Conservation (phyloP, 2,113 vertebrate species). For the Sander lucioperca region DNA sequence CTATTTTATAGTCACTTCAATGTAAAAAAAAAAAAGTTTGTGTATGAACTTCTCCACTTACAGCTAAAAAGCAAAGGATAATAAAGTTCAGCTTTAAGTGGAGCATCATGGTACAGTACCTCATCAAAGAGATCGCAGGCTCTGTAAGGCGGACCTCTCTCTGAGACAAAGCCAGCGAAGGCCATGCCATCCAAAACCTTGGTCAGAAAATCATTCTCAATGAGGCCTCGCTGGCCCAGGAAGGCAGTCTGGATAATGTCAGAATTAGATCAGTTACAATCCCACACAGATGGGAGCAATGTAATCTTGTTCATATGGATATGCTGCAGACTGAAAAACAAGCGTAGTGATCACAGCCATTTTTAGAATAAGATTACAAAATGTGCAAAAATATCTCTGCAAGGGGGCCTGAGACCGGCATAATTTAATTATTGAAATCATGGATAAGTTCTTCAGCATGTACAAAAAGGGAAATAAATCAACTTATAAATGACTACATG, state of each 20-base stretch:
- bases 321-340: slow-evolving; percentile 50
- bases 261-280: slow-evolving; percentile 69
- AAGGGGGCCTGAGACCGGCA: slow-evolving; percentile 20
- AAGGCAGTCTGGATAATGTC: slow-evolving; percentile 91
- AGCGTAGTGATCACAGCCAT: slow-evolving; percentile 34
- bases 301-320: slow-evolving; percentile 47
- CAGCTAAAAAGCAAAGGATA: not conserved
- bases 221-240: slow-evolving; percentile 94
- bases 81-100: slow-evolving; percentile 5
- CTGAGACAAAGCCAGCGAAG: slow-evolving; percentile 98
- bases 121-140: slow-evolving; percentile 98
- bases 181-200: slow-evolving; percentile 99
- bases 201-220: slow-evolving; percentile 97
- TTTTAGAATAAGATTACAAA: slow-evolving; percentile 49
- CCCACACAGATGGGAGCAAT: slow-evolving; percentile 58
- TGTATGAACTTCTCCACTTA: not conserved
- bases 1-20: not conserved
- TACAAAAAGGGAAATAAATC: slow-evolving; percentile 50
- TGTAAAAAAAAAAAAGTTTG: not conserved
- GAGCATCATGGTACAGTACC: slow-evolving; percentile 80
- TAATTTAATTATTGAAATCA: slow-evolving; percentile 43
- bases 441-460: slow-evolving; percentile 37
- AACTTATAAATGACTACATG: slow-evolving; percentile 53
- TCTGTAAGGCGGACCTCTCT: slow-evolving; percentile 96
- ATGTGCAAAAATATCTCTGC: slow-evolving; percentile 35